A percentile compares a stretch with the other conserved stretches of the same genome.
phyloP scores from a whole-genome alignment of 2,888 invertebrate genomes.

The Romanomermis culicivorax region DNA sequence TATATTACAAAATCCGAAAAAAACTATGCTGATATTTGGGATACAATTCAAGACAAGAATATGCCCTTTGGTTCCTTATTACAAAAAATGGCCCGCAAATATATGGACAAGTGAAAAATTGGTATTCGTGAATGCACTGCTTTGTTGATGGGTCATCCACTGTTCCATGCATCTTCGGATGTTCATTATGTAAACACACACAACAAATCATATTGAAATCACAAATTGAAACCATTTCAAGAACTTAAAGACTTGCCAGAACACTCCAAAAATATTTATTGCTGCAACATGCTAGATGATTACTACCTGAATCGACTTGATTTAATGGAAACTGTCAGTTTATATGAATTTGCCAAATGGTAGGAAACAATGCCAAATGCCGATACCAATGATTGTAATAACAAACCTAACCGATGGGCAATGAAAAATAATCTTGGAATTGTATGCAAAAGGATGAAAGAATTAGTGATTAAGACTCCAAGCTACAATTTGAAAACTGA shows the following conservation, averaged over 20 bases:
- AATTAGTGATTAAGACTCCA: background rate
- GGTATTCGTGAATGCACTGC: slow-evolving; percentile 2
- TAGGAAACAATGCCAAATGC: background rate
- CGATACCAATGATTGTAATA: background rate
- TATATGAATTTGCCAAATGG: background rate
- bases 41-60: background rate
- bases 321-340: background rate
- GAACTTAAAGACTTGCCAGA: background rate
- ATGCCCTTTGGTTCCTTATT: background rate
- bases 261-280: background rate
- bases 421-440: background rate
- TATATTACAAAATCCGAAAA: slow-evolving; percentile 7
- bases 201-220: background rate
- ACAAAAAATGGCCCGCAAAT: background rate
- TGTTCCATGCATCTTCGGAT: background rate
- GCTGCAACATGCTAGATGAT: background rate
- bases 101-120: background rate
- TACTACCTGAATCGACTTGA: background rate
- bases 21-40: background rate
- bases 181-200: background rate
- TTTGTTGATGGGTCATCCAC: background rate
- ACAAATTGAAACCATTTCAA: background rate
- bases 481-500: background rate
- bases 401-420: background rate
- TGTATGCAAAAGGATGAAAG: background rate